Evolutionary conservation across 2,797 vertebrate species (phyloP), one percentile per base, ranked within the genome.

Genomic region (Periparus ater): DNA sequence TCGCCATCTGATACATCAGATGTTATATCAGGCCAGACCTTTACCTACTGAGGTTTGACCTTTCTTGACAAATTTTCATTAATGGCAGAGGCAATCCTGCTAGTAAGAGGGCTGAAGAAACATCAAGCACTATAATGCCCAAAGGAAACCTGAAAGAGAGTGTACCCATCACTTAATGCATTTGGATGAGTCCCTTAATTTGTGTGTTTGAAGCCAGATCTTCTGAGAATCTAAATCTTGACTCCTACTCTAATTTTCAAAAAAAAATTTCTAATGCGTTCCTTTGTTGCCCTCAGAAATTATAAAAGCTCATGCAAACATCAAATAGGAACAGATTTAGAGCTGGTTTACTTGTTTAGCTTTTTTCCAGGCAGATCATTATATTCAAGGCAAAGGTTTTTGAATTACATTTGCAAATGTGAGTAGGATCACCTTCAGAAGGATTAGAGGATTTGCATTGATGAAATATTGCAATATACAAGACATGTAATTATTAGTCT

Each of bases 391-490:
- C 54, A 88, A 89, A 93, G 34, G 17, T 65, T 75, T 93, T 89
- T 78, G 84, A 58, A 91, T 77, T 42, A 53, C 19, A 60, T 83
- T 91, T 66, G 27, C 62, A 78, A 93, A 89, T 63, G 30, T 44
- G 26, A 92, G 68, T 10, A 8, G 61, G 50, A 82, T 50, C 60
- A 62, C 48, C 27, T 85, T 85, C 73, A 83, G 68, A 74, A 92
- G 85, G 90, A 96, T 95, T 91, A 95, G 73, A 0, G 4, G 81
- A 92, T 95, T 93, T 88, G 66, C 73, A 84, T 2, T 83, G 53
- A 82, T 81, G 50, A 85, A 91, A 87, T 84, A 92, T 1, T 81
- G 65, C 19, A 72, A 22, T 45, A 92, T 32, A 74, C 27, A 67
- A 84, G 70, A 74, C n/a, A 68, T 36, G 14, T 50, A 72, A 82